Evolutionary conservation across 1,140 invertebrate genomes (phyloP), one percentile per base, ranked within the genome.

Genomic region (Drosophila pachea): DNA sequence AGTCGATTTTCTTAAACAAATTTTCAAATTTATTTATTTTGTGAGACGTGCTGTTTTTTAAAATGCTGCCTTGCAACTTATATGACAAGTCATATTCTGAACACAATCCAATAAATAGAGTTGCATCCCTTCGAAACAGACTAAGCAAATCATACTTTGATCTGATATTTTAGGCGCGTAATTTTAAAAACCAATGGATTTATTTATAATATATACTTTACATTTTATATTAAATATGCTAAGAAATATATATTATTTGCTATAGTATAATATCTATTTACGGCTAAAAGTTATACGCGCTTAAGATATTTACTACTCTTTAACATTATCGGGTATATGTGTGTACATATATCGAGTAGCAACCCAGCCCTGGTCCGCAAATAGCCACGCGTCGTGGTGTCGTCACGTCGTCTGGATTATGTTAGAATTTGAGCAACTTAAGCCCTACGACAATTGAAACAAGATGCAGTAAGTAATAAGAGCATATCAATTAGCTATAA

Each of bases 331-430:
- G 66, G 56, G 43, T 58, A 40, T 22, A 22, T 22, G 22, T 22
- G 22, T 22, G 22, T 22, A 22, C 22, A 22, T 12, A 40, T 42
- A 69, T 69, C 67, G 67, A 69, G 32, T 76, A 50, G 16, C 12
- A 29, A 68, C 58, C 59, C 70, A 68, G 56, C 70, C 65, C 70
- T 73, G 65, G 70, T 73, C 40, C 66, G 40, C 53, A 73, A 54
- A 73, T 66, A 73, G 58, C 70, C 58, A 81, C 79, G 78, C 74
- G 76, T 74, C 79, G 76, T 78, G 60, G 78, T 79, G 77, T 81
- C 76, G 75, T 74, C 79, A 84, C 73, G 64, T 84, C 76, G 79
- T 73, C 73, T 86, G 56, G 64, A 63, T 54, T 74, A 78, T 78
- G 76, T 71, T 78, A 65, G 78, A 84, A 74, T 72, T 86, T 58